phyloP scores from a whole-genome alignment of 2,797 vertebrate genomes.

The Hypotaenidia philippensis region DNA sequence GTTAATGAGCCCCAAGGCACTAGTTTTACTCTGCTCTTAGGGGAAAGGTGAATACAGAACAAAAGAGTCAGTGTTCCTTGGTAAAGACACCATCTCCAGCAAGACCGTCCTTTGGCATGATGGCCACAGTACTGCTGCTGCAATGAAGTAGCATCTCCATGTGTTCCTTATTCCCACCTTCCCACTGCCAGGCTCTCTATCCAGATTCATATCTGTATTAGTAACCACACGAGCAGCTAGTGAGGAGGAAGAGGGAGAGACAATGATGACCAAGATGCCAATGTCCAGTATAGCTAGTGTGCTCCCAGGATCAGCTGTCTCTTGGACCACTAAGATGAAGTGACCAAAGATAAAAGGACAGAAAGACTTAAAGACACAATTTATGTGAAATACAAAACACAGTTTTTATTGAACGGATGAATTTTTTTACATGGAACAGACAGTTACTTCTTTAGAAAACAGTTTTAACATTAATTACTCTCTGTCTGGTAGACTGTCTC shows the following conservation, averaged over 20 bases:
- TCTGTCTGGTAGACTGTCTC: background rate
- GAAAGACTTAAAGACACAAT: background rate
- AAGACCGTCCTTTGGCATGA: background rate
- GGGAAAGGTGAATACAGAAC: background rate
- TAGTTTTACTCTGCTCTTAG: background rate
- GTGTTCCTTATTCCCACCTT: background rate
- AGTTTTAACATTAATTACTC: background rate
- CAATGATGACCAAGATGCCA: background rate
- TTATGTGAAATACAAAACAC: background rate
- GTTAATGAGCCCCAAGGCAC: background rate
- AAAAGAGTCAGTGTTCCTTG: background rate
- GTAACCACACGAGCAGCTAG: background rate
- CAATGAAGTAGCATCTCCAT: fast-evolving
- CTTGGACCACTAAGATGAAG: background rate
- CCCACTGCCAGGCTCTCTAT: background rate
- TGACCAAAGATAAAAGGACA: background rate
- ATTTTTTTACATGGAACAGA: background rate
- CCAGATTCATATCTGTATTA: background rate
- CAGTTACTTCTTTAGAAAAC: background rate
- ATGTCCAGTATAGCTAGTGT: background rate
- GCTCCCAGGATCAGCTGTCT: background rate
- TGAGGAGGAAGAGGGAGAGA: background rate
- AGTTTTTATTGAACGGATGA: background rate
- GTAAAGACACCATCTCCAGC: background rate
- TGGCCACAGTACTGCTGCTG: background rate